A percentile compares a stretch with the other conserved stretches of the same genome.
phyloP scores from a whole-genome alignment of 1,140 invertebrate genomes.

The Trinorchestia longiramus region DNA sequence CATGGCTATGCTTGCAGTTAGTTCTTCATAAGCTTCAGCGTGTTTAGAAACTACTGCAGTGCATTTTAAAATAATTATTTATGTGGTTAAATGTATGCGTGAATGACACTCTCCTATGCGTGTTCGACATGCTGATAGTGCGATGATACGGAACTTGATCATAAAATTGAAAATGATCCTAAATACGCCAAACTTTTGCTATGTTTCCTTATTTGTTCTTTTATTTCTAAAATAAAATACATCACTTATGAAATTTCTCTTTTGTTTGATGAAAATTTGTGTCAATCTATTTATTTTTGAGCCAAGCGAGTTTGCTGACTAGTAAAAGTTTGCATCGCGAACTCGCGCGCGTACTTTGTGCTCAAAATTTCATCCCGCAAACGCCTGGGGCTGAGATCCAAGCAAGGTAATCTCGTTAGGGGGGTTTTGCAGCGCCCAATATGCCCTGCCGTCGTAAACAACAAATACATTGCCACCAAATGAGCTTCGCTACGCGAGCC shows the following conservation, averaged over 20 bases:
- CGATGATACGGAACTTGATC: neutral
- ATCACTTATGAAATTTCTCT: neutral
- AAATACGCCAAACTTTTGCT: neutral
- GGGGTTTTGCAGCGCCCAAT: neutral
- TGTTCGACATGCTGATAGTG: neutral
- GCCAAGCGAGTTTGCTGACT: neutral
- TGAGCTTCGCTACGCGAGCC: neutral
- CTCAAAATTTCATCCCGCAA: neutral
- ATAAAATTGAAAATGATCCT: neutral
- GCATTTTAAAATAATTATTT: too few relatives aligned
- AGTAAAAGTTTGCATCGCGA: neutral
- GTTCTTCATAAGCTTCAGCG: too few relatives aligned
- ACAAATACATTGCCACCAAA: neutral
- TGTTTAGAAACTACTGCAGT: too few relatives aligned
- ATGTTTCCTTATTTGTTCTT: neutral
- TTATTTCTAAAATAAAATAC: too few relatives aligned
- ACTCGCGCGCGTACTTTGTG: neutral
- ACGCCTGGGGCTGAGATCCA: neutral
- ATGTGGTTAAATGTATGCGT: neutral
- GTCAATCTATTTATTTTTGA: neutral
- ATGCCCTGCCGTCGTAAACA: conserved; percentile 13
- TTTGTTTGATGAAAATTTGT: neutral
- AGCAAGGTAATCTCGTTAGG: conserved; percentile 21
- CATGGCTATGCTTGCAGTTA: too few relatives aligned
- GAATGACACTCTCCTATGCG: neutral